A percentile compares a stretch with the other conserved stretches of the same genome.
Evolutionary conservation across 2,113 vertebrate genomes (phyloP).

Genomic region (Ceyx cyanopectus): DNA sequence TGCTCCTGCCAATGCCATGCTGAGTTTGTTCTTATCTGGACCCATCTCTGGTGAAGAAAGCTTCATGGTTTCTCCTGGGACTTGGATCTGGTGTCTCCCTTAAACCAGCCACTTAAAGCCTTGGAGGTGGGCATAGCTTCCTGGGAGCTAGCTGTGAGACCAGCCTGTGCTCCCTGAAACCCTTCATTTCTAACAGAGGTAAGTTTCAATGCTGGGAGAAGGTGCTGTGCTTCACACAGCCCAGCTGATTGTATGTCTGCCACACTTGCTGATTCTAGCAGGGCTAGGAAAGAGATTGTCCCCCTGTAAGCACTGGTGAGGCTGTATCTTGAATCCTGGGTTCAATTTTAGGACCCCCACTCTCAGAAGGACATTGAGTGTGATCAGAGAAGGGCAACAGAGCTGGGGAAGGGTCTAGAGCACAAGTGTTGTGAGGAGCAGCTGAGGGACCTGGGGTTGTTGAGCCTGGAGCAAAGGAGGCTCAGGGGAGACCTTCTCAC

Average conservation of each 20-base stretch:
- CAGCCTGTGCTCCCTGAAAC: not conserved
- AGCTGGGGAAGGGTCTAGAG: no score
- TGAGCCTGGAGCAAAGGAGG: not conserved
- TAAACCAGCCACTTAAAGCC: rapidly evolving
- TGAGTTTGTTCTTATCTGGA: not conserved
- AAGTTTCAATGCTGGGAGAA: not conserved
- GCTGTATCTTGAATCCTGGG: not conserved
- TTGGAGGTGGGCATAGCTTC: not conserved
- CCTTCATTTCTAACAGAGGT: rapidly evolving
- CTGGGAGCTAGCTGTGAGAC: rapidly evolving
- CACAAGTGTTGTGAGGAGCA: not conserved
- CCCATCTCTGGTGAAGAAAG: rapidly evolving
- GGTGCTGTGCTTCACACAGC: not conserved
- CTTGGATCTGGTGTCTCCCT: not conserved
- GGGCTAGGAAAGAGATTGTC: not conserved
- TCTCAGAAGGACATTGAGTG: not conserved
- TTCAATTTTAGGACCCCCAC: not conserved
- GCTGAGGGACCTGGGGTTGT: not conserved
- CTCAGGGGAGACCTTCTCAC: not conserved
- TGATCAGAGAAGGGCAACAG: no score
- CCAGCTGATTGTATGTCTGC: rapidly evolving
- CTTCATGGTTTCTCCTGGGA: no score
- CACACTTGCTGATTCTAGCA: rapidly evolving
- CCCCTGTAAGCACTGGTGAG: not conserved
- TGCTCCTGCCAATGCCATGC: not conserved